phyloP scores from a whole-genome alignment of 2,797 vertebrate species.

The Danio kyathit region DNA sequence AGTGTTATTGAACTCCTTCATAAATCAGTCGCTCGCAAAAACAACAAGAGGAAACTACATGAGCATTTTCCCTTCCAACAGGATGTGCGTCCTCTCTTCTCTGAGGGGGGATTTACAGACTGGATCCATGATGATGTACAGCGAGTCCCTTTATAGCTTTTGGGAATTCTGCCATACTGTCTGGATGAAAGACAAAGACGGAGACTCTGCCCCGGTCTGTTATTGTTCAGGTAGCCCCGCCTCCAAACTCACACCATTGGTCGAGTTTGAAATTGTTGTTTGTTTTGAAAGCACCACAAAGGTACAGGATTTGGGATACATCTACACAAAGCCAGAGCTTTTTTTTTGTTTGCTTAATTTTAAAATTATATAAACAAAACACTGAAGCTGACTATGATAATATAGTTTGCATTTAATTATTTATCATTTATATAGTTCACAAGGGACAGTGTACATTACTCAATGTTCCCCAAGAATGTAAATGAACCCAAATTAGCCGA shows the following conservation, averaged over 20 bases:
- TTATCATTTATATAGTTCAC: too few species aligned
- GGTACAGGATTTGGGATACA: background rate
- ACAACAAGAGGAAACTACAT: constrained; percentile 25
- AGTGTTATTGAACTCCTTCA: constrained; percentile 6
- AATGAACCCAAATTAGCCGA: too few species aligned
- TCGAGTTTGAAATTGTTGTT: background rate
- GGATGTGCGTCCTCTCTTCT: constrained; percentile 16
- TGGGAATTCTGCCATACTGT: constrained; percentile 5
- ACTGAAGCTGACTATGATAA: too few species aligned
- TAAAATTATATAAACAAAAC: too few species aligned
- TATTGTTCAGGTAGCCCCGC: background rate
- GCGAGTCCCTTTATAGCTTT: background rate
- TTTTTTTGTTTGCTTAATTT: too few species aligned
- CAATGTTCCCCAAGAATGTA: too few species aligned
- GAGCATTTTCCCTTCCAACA: constrained; percentile 31
- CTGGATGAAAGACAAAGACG: constrained; percentile 1
- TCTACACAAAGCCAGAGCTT: too few species aligned
- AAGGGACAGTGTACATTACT: too few species aligned
- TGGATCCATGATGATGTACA: background rate
- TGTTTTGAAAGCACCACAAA: background rate
- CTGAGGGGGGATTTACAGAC: background rate
- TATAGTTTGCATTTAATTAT: too few species aligned
- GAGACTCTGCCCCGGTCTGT: background rate
- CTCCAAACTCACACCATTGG: background rate
- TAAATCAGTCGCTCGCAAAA: constrained; percentile 19